These are phyloP conservation scores for Chascanopsetta lugubris DNA, from an alignment of 2,113 vertebrate species.

Conservation along the genomic window DNA sequence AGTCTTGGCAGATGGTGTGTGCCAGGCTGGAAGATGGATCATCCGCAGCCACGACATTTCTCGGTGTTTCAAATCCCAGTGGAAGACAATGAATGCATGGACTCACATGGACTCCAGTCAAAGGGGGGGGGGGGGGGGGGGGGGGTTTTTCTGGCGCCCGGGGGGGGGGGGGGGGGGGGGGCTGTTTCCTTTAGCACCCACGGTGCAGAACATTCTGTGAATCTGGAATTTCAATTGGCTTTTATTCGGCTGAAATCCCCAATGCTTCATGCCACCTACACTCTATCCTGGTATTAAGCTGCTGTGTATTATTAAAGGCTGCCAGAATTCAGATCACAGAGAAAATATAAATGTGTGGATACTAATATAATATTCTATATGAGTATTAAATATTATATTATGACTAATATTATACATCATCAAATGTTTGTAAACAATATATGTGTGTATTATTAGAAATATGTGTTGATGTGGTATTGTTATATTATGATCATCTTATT, in stretches of 20 bases:
- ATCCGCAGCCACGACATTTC: constrained; percentile 4
- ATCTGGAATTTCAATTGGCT: constrained; percentile 20
- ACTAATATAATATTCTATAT: background rate
- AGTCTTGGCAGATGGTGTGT: constrained; percentile 15
- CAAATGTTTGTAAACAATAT: no score
- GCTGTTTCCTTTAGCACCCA: constrained; percentile 22
- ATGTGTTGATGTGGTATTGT: no score
- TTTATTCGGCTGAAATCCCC: constrained; percentile 12
- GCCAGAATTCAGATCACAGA: background rate
- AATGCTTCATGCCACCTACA: constrained; percentile 18
- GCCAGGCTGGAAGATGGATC: constrained; percentile 43
- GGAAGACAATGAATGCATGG: constrained; percentile 17
- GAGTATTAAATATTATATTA: no score
- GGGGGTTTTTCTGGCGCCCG: no score
- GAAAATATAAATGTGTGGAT: background rate
- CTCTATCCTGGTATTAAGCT: background rate
- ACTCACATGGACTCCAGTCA: constrained; percentile 16
- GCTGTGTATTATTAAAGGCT: background rate
- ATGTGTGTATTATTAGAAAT: no score
- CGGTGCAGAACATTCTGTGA: background rate
- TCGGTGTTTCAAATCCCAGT: constrained; percentile 25
- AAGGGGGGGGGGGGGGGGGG: no score
- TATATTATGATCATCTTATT: no score
- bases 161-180: constrained; percentile 15
- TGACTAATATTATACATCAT: no score